Conservation (phyloP, 2,888 invertebrate species). For the Gerris lacustris region DNA sequence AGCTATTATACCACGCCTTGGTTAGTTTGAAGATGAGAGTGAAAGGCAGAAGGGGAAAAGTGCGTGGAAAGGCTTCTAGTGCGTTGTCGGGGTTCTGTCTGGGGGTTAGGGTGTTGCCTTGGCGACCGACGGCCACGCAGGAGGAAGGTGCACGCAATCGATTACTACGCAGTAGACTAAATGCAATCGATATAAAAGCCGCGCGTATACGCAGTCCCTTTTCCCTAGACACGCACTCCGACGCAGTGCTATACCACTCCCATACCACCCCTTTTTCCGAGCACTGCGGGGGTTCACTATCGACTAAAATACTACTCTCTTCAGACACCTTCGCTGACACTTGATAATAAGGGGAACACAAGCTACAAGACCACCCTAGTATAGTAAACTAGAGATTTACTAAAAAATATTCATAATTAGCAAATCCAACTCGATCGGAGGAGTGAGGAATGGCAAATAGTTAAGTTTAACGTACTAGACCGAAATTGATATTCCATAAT, state of each 20-base stretch:
- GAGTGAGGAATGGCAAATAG: no score
- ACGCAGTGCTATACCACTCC: not conserved
- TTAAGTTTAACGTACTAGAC: no score
- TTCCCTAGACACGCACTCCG: not conserved
- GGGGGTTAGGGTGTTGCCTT: not conserved
- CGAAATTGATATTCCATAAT: no score
- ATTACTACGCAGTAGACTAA: constrained; percentile 3
- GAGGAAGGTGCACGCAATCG: not conserved
- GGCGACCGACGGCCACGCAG: not conserved
- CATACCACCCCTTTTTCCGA: not conserved
- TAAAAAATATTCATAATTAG: no score
- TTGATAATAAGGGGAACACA: no score
- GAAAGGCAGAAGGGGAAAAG: not conserved
- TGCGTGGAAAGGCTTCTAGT: not conserved
- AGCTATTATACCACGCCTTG: no score
- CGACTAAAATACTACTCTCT: no score
- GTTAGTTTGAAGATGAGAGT: not conserved
- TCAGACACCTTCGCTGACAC: no score
- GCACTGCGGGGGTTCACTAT: not conserved
- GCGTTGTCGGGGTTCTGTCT: not conserved
- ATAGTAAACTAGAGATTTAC: no score
- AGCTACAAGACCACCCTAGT: no score
- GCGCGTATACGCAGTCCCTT: not conserved
- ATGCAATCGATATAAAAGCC: not conserved
- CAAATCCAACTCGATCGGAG: no score